Evolutionary conservation across 1,140 invertebrate species (phyloP).

Genomic region (Melanaphis sacchari): DNA sequence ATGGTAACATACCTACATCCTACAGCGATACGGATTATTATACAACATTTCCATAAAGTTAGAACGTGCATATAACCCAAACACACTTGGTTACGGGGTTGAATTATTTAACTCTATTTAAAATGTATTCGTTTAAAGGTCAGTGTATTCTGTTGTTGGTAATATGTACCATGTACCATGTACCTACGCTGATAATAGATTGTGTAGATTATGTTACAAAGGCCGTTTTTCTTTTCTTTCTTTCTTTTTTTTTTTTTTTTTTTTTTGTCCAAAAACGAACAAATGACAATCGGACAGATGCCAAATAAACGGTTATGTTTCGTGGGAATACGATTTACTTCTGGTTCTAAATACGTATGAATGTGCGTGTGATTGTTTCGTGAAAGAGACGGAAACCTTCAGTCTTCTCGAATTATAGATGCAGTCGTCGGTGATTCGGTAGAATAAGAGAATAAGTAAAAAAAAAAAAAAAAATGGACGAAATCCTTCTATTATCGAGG

Average conservation of each 20-base stretch:
- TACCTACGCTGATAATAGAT: neutral
- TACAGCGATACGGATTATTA: neutral
- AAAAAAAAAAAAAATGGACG: constrained; percentile 1
- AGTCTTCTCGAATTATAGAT: constrained; percentile 6
- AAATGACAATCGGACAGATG: constrained; percentile 14
- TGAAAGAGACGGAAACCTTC: constrained; percentile 25
- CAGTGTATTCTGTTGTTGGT: neutral
- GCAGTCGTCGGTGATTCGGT: neutral
- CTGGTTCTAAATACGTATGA: neutral
- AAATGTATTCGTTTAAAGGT: neutral
- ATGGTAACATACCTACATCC: neutral
- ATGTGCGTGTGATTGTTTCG: neutral
- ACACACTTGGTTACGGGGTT: neutral
- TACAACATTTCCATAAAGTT: neutral
- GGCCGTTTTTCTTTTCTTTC: neutral
- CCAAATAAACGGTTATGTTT: neutral
- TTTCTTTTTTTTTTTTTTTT: neutral
- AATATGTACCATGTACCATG: neutral
- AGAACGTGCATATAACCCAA: neutral
- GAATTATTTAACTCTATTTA: neutral
- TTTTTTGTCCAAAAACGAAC: neutral
- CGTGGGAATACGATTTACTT: neutral
- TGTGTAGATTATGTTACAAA: neutral
- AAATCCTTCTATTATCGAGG: neutral
- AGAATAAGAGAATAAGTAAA: neutral